phyloP scores from a whole-genome alignment of 2,113 vertebrate species.

The Hippocampus mohnikei region DNA sequence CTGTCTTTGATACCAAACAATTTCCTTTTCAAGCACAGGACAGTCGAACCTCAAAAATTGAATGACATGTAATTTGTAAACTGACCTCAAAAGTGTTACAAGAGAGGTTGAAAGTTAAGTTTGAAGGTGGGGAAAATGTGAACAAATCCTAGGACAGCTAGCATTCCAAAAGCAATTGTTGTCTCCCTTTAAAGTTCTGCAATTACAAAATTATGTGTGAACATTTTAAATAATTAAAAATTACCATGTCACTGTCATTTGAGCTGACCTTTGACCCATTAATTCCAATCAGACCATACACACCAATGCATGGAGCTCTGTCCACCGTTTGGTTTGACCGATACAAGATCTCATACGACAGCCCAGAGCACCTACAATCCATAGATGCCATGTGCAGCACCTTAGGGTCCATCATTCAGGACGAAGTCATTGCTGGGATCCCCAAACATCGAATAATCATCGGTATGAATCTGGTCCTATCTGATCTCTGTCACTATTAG shows the following conservation, averaged over 20 bases:
- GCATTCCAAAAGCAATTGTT: no score
- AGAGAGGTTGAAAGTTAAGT: no score
- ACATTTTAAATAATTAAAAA: background rate
- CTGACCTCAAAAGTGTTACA: no score
- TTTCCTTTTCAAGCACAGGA: no score
- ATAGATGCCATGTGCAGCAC: conserved; percentile 76
- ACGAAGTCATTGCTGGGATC: conserved; percentile 78
- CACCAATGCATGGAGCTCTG: conserved; percentile 76
- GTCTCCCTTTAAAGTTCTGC: no score
- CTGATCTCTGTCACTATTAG: background rate
- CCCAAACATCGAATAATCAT: conserved; percentile 80
- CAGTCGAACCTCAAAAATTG: no score
- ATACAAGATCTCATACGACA: conserved; percentile 79
- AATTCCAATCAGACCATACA: conserved; percentile 78
- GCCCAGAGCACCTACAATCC: conserved; percentile 83
- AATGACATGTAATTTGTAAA: no score
- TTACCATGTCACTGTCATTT: background rate
- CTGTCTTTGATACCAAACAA: background rate
- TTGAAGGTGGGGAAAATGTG: no score
- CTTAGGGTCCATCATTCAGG: conserved; percentile 75
- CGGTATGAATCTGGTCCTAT: conserved; percentile 61
- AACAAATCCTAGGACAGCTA: no score
- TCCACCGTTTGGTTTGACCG: conserved; percentile 90
- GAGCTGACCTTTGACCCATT: conserved; percentile 1
- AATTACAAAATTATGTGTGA: no score